Evolutionary conservation across 2,888 invertebrate genomes (phyloP), one percentile per base, ranked within the genome.

Genomic region (Caenorhabditis becei): DNA sequence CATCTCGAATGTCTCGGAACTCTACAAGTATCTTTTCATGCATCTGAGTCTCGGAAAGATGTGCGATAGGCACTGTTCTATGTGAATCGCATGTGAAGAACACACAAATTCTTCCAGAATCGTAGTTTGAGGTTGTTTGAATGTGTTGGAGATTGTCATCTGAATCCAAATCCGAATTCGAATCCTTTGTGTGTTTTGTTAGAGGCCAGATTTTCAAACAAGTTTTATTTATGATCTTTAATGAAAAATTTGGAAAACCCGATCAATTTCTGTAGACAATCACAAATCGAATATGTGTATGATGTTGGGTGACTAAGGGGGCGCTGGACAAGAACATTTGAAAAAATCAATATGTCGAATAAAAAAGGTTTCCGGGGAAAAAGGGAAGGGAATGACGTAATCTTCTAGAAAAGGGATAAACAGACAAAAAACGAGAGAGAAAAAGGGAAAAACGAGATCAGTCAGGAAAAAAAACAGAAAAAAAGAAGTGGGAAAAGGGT

Each of bases 271-370:
- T 58, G 63, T 41, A 56, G 59, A 66, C 28, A 74, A 74, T 74
- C 74, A 74, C 74, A 74, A 74, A 59, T 59, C 59, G 59, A 63
- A 74, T 74, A 74, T 74, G 74, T 74, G 61, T 61, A 24, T 23
- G 41, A n/a, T 26, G 41, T 47, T 47, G 4, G 47, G 47, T 5
- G 35, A 35, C 35, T 10, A 35, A 35, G 5, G 35, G 35, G 7
- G 35, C 35, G 35, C 7, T 5, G 7, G 5, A 35, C 10, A 5
- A 5, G 23, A 49, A 56, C 18, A 54, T 37, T 41, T 18, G 20
- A 56, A 37, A 41, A 41, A 41, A 5, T 26, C 10, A 53, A 51
- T 37, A 35, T 41, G 24, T 69, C 47, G 8, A n/a, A n/a, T n/a
- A n/a, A 62, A 18, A 10, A 16, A 20, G 23, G 56, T 56, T 69